phyloP scores from a whole-genome alignment of 1,140 invertebrate genomes.

The Lepidurus packardi region DNA sequence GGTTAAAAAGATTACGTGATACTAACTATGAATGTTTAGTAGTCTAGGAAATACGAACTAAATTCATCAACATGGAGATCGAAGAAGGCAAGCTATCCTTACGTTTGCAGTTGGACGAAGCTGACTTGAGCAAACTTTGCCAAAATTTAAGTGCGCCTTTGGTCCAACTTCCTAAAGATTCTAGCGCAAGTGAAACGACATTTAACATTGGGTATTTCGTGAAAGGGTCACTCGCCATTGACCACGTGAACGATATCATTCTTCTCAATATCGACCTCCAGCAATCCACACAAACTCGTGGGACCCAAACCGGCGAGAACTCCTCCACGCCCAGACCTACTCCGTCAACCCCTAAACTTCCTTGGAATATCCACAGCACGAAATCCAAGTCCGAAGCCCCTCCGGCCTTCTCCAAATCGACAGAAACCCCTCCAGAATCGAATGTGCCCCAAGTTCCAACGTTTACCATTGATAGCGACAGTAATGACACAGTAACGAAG shows the following conservation, averaged over 20 bases:
- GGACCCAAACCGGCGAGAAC: background rate
- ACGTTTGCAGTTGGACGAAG: background rate
- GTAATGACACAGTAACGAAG: background rate
- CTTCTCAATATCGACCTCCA: constrained; percentile 10
- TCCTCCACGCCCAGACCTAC: background rate
- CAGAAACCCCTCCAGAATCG: background rate
- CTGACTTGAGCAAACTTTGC: background rate
- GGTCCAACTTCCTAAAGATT: background rate
- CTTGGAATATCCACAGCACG: background rate
- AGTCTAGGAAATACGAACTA: background rate
- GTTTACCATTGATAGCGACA: background rate
- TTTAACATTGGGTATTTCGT: constrained; percentile 1
- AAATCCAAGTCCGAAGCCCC: background rate
- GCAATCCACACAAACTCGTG: background rate
- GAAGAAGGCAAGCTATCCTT: constrained; percentile 12
- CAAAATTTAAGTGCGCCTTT: background rate
- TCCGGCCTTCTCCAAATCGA: background rate
- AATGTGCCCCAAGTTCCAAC: background rate
- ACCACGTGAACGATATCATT: background rate
- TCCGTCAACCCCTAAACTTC: background rate
- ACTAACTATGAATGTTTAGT: too few relatives aligned
- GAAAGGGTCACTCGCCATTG: background rate
- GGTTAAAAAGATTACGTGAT: too few relatives aligned
- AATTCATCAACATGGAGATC: background rate
- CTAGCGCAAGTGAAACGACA: background rate